Conservation (phyloP, 2,888 invertebrate genomes). For the Plusia festucae region DNA sequence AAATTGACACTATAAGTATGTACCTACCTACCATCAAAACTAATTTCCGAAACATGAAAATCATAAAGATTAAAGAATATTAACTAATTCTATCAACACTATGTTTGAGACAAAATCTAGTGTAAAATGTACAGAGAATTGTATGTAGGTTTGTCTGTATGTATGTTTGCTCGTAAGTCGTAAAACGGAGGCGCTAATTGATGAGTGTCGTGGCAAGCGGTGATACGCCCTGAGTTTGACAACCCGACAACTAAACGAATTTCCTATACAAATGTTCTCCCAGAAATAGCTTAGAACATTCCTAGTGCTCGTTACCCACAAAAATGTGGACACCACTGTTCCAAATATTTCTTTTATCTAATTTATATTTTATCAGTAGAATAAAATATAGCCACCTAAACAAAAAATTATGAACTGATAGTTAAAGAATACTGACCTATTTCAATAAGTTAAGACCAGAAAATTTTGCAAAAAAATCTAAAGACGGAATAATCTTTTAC, state of each 20-base stretch:
- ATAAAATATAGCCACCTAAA: no score
- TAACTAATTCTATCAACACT: slow-evolving; percentile 29
- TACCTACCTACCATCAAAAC: slow-evolving; percentile 17
- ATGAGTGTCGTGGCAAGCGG: slow-evolving; percentile 64
- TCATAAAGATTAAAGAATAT: slow-evolving; percentile 18
- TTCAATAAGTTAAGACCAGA: no score
- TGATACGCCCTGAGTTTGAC: slow-evolving; percentile 67
- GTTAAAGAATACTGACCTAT: no score
- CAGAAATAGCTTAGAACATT: slow-evolving; percentile 62
- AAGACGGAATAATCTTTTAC: no score
- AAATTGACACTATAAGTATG: slow-evolving; percentile 22
- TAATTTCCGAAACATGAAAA: slow-evolving; percentile 47
- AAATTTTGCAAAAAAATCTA: no score
- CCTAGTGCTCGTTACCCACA: slow-evolving; percentile 52
- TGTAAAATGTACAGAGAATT: slow-evolving; percentile 24
- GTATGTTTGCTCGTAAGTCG: slow-evolving; percentile 42
- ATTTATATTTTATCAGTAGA: no score
- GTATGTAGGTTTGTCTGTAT: slow-evolving; percentile 24
- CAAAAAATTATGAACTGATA: no score
- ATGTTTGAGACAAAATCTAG: slow-evolving; percentile 17
- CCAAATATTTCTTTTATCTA: no score
- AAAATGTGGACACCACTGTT: slow-evolving; percentile 29
- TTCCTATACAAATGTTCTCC: slow-evolving; percentile 59
- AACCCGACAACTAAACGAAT: slow-evolving; percentile 65
- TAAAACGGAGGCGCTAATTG: slow-evolving; percentile 63